Conservation (phyloP, 2,888 invertebrate genomes). For the Trissolcus japonicus region DNA sequence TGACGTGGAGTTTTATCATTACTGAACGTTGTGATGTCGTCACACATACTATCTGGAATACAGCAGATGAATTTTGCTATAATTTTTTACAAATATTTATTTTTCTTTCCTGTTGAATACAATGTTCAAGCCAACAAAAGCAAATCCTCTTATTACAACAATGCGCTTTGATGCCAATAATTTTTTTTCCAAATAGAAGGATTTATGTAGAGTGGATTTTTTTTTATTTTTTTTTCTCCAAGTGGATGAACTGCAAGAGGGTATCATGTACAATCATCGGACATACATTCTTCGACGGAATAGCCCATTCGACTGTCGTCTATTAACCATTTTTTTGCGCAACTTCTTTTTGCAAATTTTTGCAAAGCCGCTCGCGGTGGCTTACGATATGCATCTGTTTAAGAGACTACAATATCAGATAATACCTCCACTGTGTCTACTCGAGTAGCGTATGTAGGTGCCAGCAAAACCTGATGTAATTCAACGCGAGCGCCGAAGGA, state of each 20-base stretch:
- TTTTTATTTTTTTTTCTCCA: too few species aligned
- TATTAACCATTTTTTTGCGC: constrained; percentile 30
- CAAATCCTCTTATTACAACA: too few species aligned
- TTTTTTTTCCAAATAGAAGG: too few species aligned
- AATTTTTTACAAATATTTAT: too few species aligned
- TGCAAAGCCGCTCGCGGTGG: constrained; percentile 25
- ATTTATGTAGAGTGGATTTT: too few species aligned
- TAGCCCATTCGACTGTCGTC: constrained; percentile 41
- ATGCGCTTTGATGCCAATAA: too few species aligned
- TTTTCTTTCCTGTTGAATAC: too few species aligned
- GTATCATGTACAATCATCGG: constrained; percentile 34
- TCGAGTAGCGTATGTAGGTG: constrained; percentile 57
- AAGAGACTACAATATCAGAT: constrained; percentile 53
- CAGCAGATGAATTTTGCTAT: too few species aligned
- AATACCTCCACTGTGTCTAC: constrained; percentile 44
- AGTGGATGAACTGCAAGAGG: not conserved
- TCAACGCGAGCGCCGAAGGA: constrained; percentile 60
- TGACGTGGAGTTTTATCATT: too few species aligned
- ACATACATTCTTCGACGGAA: constrained; percentile 22
- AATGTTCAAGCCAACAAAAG: too few species aligned
- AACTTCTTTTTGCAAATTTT: constrained; percentile 7
- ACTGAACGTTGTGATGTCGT: too few species aligned
- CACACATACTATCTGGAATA: too few species aligned
- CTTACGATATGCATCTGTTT: constrained; percentile 51
- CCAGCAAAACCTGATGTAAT: constrained; percentile 60